Evolutionary conservation across 2,113 vertebrate species (phyloP).

Genomic region (Hyaena hyaena): DNA sequence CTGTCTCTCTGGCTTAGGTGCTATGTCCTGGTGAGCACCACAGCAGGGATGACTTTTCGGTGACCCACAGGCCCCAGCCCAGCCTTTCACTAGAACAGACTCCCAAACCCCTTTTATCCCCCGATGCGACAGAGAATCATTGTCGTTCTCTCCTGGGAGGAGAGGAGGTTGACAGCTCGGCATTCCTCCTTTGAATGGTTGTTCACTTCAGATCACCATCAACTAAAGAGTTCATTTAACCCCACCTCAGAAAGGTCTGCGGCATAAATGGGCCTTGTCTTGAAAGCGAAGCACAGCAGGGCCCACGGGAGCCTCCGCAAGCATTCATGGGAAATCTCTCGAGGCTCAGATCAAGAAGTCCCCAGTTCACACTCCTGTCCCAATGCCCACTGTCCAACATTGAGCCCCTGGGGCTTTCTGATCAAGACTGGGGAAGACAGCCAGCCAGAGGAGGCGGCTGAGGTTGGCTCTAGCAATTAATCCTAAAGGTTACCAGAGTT

Average conservation of each 20-base stretch:
- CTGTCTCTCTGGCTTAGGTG: neutral
- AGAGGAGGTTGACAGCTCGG: neutral
- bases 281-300: neutral
- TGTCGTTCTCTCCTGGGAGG: neutral
- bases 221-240: neutral
- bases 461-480: conserved; percentile 75
- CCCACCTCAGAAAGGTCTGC: neutral
- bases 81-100: neutral
- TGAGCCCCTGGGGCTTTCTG: conserved; percentile 44
- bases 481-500: conserved; percentile 77
- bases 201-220: neutral
- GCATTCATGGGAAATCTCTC: neutral
- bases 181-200: neutral
- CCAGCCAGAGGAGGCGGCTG: conserved; percentile 7
- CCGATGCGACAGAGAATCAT: neutral
- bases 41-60: neutral
- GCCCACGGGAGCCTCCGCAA: neutral
- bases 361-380: neutral
- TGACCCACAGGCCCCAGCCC: neutral
- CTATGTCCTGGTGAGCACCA: neutral
- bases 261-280: neutral
- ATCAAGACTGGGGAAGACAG: conserved; percentile 52
- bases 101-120: neutral
- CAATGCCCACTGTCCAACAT: neutral
- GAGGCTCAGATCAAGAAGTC: neutral